Conservation (phyloP, 2,113 vertebrate genomes). For the Zosterops lateralis region DNA sequence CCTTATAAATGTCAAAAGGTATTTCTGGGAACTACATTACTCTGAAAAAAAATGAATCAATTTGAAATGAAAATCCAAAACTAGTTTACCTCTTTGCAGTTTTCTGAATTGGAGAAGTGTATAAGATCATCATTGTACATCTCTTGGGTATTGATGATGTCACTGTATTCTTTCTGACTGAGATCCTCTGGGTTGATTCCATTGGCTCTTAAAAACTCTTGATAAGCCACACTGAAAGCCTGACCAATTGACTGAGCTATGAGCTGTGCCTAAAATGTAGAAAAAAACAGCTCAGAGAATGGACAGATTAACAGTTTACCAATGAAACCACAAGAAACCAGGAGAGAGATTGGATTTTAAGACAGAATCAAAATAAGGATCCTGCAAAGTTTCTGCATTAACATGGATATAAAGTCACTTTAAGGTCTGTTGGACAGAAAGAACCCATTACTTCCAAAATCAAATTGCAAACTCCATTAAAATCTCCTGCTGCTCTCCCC, state of each 20-base stretch:
- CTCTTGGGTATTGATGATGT: conserved; percentile 98
- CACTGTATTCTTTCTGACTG: conserved; percentile 98
- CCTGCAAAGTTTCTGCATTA: neutral
- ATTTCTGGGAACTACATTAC: neutral
- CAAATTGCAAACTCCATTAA: neutral
- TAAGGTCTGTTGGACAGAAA: neutral
- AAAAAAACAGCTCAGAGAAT: neutral
- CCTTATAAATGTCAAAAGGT: neutral
- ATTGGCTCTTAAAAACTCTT: conserved; percentile 96
- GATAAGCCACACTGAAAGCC: conserved; percentile 98
- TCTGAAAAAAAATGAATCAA: neutral
- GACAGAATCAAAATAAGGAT: neutral
- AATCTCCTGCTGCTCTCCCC: neutral
- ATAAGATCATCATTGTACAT: conserved; percentile 99
- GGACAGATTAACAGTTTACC: neutral
- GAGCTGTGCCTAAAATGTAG: conserved; percentile 85
- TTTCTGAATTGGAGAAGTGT: conserved; percentile 98
- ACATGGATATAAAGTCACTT: neutral
- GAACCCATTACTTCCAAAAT: neutral
- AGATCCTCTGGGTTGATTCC: conserved; percentile 98
- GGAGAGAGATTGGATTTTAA: neutral
- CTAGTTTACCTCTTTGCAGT: conserved; percentile 92
- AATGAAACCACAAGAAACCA: neutral
- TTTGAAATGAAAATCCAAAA: neutral
- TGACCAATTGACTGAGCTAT: conserved; percentile 98